These are phyloP conservation scores for Drosophila oshimai DNA, from an alignment of 1,140 invertebrate genomes.

Conservation along the genomic window DNA sequence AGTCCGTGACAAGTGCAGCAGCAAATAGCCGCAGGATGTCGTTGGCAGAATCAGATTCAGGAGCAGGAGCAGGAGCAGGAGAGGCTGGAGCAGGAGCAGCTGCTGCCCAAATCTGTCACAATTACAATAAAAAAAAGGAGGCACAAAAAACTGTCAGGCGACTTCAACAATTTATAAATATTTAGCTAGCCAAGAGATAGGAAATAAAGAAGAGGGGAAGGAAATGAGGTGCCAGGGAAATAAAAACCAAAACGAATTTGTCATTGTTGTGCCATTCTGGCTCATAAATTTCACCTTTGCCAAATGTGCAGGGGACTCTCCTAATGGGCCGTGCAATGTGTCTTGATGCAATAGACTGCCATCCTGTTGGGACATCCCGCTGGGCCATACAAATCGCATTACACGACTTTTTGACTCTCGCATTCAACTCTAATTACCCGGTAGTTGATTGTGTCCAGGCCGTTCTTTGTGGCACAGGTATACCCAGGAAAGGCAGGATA, in stretches of 20 bases:
- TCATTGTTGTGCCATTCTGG: conserved; percentile 67
- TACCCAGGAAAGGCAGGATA: conserved; percentile 38
- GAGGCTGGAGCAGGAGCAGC: neutral
- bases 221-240: conserved; percentile 51
- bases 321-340: conserved; percentile 70
- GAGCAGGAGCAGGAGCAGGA: neutral
- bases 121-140: conserved; percentile 22
- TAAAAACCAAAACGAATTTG: conserved; percentile 77
- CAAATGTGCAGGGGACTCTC: conserved; percentile 8
- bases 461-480: conserved; percentile 33
- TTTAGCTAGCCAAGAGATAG: conserved; percentile 47
- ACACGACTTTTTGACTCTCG: conserved; percentile 74
- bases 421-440: conserved; percentile 79
- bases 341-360: conserved; percentile 67
- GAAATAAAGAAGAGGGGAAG: conserved; percentile 9
- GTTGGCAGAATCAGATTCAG: neutral
- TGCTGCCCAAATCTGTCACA: conserved; percentile 52
- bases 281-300: conserved; percentile 58
- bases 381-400: conserved; percentile 78
- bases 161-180: conserved; percentile 76
- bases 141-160: conserved; percentile 29
- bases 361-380: conserved; percentile 61
- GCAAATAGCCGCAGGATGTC: conserved; percentile 58
- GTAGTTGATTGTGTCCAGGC: conserved; percentile 62
- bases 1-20: conserved; percentile 64